These are phyloP conservation scores for Pachyrhynchus sulphureomaculatus DNA, from an alignment of 1,140 invertebrate genomes.

Conservation along the genomic window DNA sequence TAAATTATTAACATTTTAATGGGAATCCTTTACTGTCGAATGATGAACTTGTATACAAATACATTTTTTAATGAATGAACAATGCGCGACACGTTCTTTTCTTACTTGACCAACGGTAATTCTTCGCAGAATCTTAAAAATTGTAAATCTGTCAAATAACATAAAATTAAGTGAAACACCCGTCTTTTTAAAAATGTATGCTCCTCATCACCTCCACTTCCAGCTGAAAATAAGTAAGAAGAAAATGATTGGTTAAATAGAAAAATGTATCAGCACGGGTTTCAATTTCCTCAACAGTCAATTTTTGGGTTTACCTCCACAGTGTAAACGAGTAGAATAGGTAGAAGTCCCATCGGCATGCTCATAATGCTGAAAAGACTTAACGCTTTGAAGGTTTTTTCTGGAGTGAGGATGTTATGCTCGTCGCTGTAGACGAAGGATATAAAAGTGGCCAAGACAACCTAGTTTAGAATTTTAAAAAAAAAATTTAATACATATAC, in stretches of 20 bases:
- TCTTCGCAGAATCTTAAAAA: too few species aligned
- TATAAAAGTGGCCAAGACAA: conserved; percentile 84
- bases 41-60: too few species aligned
- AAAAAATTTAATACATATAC: too few species aligned
- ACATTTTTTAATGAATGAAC: too few species aligned
- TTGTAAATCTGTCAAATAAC: too few species aligned
- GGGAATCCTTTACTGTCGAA: too few species aligned
- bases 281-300: neutral
- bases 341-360: conserved; percentile 72
- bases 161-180: too few species aligned
- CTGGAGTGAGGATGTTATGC: conserved; percentile 67
- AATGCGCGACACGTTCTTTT: too few species aligned
- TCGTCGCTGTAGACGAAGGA: conserved; percentile 72
- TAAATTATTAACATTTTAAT: too few species aligned
- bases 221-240: conserved; percentile 12
- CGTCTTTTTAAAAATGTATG: too few species aligned
- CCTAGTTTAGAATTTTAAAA: conserved; percentile 53
- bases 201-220: conserved; percentile 3
- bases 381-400: conserved; percentile 84
- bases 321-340: conserved; percentile 66
- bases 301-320: conserved; percentile 62
- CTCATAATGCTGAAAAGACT: conserved; percentile 84
- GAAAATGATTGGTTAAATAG: conserved; percentile 13
- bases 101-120: too few species aligned
- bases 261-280: neutral